A percentile compares a stretch with the other conserved stretches of the same genome.
These are phyloP conservation scores for Oreochromis tanganicae DNA, from an alignment of 2,113 vertebrate genomes.

Conservation along the genomic window DNA sequence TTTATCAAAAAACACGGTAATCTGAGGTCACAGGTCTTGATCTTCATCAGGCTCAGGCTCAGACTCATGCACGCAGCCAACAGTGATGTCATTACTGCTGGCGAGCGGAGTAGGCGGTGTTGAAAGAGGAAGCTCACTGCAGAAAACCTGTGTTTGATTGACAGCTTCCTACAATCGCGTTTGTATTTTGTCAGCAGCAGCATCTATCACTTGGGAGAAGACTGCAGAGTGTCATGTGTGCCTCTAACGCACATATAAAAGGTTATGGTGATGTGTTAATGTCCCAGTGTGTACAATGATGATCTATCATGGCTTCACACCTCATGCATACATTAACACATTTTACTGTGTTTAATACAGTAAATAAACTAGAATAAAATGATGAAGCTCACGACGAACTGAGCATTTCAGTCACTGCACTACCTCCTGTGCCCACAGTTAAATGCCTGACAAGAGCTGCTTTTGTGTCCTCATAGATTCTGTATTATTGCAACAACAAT, in stretches of 20 bases:
- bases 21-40: background rate
- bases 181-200: background rate
- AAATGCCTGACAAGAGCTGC: background rate
- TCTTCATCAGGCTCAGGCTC: background rate
- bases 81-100: background rate
- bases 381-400: accelerated
- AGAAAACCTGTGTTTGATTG: background rate
- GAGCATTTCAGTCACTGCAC: background rate
- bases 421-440: background rate
- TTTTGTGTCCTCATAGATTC: background rate
- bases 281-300: background rate
- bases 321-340: background rate
- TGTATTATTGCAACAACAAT: background rate
- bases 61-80: background rate
- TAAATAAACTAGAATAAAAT: background rate
- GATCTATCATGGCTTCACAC: background rate
- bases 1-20: background rate
- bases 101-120: background rate
- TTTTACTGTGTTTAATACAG: background rate
- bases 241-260: background rate
- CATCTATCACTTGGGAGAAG: background rate
- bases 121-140: background rate
- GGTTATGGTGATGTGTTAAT: background rate
- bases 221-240: background rate
- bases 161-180: background rate